A percentile compares a stretch with the other conserved stretches of the same genome.
phyloP scores from a whole-genome alignment of 2,797 vertebrate genomes.

The Acanthurus tractus region DNA sequence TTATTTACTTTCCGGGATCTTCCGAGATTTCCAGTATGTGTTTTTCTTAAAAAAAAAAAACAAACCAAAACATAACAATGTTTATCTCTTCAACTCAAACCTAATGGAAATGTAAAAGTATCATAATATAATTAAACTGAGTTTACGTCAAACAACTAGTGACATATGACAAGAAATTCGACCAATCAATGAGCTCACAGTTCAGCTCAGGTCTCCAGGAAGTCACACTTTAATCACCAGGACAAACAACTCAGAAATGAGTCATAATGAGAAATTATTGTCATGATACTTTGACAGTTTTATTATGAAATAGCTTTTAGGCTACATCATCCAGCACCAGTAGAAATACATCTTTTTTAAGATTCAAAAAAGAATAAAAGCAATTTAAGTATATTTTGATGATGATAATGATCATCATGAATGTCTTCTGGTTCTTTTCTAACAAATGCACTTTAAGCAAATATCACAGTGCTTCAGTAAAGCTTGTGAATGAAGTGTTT shows the following conservation, averaged over 20 bases:
- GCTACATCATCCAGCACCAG: neutral
- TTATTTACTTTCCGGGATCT: neutral
- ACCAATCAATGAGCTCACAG: neutral
- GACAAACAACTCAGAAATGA: no score
- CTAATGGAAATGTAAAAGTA: neutral
- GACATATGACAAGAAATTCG: neutral
- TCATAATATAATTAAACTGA: neutral
- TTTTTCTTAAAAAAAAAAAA: neutral
- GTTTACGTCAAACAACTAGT: neutral
- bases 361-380: conserved; percentile 4
- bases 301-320: neutral
- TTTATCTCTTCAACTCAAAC: neutral
- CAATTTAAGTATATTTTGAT: neutral
- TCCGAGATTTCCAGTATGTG: neutral
- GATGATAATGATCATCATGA: conserved; percentile 2
- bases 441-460: conserved; percentile 24
- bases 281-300: neutral
- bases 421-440: conserved; percentile 28
- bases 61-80: neutral
- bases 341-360: neutral
- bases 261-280: no score
- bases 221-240: no score
- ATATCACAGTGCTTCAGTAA: conserved; percentile 27
- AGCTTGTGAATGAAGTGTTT: conserved; percentile 56
- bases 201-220: neutral